Evolutionary conservation across 2,113 vertebrate genomes (phyloP).

Genomic region (Micronycteris hirsuta): DNA sequence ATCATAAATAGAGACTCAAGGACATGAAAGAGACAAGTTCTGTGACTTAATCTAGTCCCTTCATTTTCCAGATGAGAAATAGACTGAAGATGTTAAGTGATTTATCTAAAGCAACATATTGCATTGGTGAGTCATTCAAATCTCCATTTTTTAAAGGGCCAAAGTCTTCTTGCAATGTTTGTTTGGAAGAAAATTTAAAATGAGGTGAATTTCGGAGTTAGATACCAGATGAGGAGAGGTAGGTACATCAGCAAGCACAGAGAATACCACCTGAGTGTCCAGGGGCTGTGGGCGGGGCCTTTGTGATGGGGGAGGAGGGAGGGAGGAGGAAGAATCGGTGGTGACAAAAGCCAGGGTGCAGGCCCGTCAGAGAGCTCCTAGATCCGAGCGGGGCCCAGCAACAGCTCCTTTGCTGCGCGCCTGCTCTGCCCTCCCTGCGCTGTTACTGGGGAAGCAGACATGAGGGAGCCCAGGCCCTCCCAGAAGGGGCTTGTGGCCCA

Average conservation of each 20-base stretch:
- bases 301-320: rapidly evolving
- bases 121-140: not conserved
- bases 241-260: not conserved
- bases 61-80: not conserved
- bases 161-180: not conserved
- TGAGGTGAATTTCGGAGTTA: not conserved
- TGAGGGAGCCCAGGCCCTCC: rapidly evolving
- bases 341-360: not conserved
- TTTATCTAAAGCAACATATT: not conserved
- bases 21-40: not conserved
- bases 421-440: rapidly evolving
- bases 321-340: not conserved
- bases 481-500: rapidly evolving
- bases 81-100: not conserved
- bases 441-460: rapidly evolving
- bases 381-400: rapidly evolving
- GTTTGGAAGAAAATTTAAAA: not conserved
- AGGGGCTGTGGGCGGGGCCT: not conserved
- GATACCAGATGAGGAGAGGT: not conserved
- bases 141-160: not conserved
- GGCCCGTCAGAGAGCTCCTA: no score
- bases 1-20: not conserved
- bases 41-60: not conserved
- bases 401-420: rapidly evolving
- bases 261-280: rapidly evolving